These are phyloP conservation scores for Drosophila biarmipes DNA, from an alignment of 1,140 invertebrate species.

Conservation along the genomic window DNA sequence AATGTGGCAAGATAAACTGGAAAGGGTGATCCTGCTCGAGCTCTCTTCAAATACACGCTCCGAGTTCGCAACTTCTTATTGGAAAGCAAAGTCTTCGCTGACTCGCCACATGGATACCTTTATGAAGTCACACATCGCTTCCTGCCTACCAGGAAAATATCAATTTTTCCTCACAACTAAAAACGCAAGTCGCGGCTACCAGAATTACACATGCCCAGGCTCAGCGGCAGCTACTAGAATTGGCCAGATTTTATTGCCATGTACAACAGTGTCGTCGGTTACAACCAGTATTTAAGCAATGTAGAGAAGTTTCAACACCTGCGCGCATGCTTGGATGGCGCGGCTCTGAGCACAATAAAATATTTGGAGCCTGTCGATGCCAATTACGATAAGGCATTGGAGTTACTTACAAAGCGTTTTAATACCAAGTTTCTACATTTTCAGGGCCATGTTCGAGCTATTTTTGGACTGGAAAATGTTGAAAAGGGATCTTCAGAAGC, in stretches of 20 bases:
- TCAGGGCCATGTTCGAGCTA: no score
- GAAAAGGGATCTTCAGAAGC: no score
- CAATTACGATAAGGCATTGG: neutral
- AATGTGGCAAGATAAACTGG: no score
- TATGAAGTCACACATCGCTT: neutral
- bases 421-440: no score
- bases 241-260: neutral
- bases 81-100: neutral
- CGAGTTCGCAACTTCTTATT: neutral
- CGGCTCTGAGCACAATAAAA: neutral
- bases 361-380: neutral
- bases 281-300: no score
- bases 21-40: no score
- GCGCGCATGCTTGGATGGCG: neutral
- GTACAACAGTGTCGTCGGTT: no score
- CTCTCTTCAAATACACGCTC: neutral
- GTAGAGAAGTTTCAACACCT: no score
- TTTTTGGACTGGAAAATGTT: no score
- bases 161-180: neutral
- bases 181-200: neutral
- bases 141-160: neutral
- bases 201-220: neutral
- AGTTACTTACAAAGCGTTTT: conserved; percentile 1
- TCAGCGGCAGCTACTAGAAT: neutral
- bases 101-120: neutral